These are phyloP conservation scores for Tursiops truncatus DNA, from an alignment of 2,113 vertebrate species.

Conservation along the genomic window DNA sequence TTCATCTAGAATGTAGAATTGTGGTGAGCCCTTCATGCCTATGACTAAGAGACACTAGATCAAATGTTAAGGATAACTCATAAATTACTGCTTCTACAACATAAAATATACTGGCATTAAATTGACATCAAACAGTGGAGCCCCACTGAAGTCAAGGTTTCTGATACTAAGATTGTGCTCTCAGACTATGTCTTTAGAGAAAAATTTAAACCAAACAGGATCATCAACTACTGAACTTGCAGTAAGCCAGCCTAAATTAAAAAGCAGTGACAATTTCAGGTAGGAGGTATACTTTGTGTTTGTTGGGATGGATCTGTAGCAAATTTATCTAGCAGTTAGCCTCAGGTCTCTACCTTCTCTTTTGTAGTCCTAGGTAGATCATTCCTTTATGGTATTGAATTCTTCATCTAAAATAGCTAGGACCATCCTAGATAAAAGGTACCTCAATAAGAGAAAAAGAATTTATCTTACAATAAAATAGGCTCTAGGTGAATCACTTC, in stretches of 20 bases:
- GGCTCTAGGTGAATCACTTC: background rate
- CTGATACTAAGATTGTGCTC: background rate
- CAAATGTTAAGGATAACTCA: constrained; percentile 6
- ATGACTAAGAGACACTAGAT: constrained; percentile 8
- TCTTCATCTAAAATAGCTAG: background rate
- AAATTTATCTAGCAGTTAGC: background rate
- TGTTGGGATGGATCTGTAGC: background rate
- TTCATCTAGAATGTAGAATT: background rate
- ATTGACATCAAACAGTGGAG: background rate
- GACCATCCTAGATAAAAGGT: background rate
- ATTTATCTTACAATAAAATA: background rate
- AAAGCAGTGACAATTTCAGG: background rate
- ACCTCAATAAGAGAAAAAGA: background rate
- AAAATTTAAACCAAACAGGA: background rate
- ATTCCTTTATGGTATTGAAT: background rate
- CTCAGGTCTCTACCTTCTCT: background rate
- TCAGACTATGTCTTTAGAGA: background rate
- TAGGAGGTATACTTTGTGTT: background rate
- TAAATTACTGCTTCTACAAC: constrained; percentile 55
- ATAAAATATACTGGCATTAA: background rate
- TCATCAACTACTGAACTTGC: background rate
- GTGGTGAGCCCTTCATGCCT: background rate
- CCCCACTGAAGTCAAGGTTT: background rate
- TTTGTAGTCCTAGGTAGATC: background rate
- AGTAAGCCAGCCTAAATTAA: background rate